Percentiles rank a stretch among this genome's conserved stretches.
phyloP scores from a whole-genome alignment of 2,113 vertebrate genomes.

The Mugil cephalus region DNA sequence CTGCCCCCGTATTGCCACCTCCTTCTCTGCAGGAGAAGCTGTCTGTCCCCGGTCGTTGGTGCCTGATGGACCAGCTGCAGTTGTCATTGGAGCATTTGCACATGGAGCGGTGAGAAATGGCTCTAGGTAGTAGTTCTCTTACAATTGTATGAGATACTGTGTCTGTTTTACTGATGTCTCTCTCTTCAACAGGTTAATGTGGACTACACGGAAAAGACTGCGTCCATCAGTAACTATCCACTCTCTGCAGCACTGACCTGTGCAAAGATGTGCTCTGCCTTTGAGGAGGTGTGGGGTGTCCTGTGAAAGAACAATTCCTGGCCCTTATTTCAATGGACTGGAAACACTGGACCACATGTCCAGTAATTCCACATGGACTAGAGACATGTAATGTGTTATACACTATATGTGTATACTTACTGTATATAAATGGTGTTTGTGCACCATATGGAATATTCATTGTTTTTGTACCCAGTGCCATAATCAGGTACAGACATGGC shows the following conservation, averaged over 20 bases:
- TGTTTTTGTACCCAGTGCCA: background rate
- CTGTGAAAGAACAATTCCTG: conserved; percentile 78
- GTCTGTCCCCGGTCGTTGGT: conserved; percentile 86
- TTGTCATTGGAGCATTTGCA: conserved; percentile 96
- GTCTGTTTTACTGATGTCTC: background rate
- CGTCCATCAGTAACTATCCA: conserved; percentile 97
- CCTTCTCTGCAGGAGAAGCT: conserved; percentile 86
- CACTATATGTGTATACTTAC: conserved; percentile 8
- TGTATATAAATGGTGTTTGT: conserved; percentile 13
- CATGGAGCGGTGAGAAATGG: conserved; percentile 89
- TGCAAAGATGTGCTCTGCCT: conserved; percentile 95
- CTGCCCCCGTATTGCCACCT: conserved; percentile 90
- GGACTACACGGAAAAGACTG: conserved; percentile 92
- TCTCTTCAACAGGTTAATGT: conserved; percentile 86
- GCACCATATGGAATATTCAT: conserved; percentile 6
- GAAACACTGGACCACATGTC: conserved; percentile 4
- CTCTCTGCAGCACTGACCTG: conserved; percentile 96
- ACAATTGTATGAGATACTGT: background rate
- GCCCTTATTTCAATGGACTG: conserved; percentile 32
- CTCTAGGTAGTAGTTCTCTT: background rate
- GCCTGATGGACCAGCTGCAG: conserved; percentile 88
- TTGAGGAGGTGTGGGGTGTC: conserved; percentile 95
- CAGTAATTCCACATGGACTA: conserved; percentile 7
- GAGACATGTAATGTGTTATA: conserved; percentile 19
- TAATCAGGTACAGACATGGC: conserved; percentile 1